These are phyloP conservation scores for Cheirogaleus major DNA, from an alignment of 2,797 vertebrate species.

Conservation along the genomic window DNA sequence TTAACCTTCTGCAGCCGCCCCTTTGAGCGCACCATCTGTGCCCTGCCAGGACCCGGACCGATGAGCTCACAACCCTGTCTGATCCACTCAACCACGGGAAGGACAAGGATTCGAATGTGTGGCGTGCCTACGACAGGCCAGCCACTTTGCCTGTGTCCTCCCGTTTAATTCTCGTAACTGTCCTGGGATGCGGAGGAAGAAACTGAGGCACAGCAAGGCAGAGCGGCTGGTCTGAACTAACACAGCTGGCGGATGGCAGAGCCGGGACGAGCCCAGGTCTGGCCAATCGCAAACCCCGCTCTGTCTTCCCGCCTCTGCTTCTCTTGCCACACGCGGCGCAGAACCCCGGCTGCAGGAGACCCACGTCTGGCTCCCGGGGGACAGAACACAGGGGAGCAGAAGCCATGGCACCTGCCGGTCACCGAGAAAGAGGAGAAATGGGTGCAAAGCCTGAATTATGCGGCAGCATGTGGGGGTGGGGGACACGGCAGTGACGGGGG, in stretches of 20 bases:
- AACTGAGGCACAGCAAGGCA: not conserved
- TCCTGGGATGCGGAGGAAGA: not conserved
- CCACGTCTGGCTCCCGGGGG: not conserved
- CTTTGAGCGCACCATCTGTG: no score
- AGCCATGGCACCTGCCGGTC: not conserved
- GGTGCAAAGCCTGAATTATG: not conserved
- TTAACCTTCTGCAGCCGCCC: not conserved
- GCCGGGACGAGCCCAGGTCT: not conserved
- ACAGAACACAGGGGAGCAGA: not conserved
- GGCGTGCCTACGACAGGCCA: not conserved
- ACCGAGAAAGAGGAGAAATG: not conserved
- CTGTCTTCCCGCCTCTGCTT: not conserved
- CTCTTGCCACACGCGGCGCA: not conserved
- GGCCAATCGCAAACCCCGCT: not conserved
- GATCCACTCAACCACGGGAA: accelerated
- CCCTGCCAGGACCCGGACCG: not conserved
- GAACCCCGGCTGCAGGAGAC: no score
- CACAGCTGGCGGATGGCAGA: not conserved
- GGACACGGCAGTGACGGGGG: not conserved
- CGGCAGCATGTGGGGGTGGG: accelerated
- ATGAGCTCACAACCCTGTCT: accelerated
- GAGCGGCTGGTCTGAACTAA: not conserved
- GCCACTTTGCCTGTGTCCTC: not conserved
- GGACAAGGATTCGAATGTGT: accelerated
- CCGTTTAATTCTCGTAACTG: not conserved